Conservation (phyloP, 2,113 vertebrate species). For the Chaenocephalus aceratus region DNA sequence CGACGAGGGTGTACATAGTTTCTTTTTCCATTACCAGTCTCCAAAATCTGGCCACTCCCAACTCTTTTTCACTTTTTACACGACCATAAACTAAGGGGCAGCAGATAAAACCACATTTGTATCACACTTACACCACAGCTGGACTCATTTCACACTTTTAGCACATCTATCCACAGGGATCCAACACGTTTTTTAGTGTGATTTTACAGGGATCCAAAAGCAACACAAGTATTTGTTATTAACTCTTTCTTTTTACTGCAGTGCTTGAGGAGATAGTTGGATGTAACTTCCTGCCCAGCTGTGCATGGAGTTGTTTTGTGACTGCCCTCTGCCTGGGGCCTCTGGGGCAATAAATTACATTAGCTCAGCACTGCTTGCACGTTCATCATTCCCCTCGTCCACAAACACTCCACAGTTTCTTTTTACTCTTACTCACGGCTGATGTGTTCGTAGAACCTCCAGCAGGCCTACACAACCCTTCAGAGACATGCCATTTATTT, state of each 20-base stretch:
- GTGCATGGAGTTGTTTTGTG: constrained; percentile 37
- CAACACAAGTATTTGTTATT: too few relatives aligned
- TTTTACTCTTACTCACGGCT: constrained; percentile 18
- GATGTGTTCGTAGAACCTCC: constrained; percentile 48
- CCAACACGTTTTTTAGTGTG: not conserved
- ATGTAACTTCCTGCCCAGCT: constrained; percentile 59
- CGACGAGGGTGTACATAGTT: constrained; percentile 58
- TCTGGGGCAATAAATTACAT: constrained; percentile 54
- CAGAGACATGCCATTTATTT: constrained; percentile 12
- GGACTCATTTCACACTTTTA: not conserved
- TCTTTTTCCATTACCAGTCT: constrained; percentile 55
- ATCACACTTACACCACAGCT: not conserved
- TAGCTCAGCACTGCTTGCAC: constrained; percentile 57
- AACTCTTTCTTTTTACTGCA: constrained; percentile 6
- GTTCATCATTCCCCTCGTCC: constrained; percentile 54
- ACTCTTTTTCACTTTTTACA: constrained; percentile 19
- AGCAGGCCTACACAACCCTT: constrained; percentile 12
- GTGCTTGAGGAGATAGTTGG: constrained; percentile 31
- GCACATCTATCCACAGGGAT: constrained; percentile 1
- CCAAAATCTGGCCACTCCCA: constrained; percentile 48
- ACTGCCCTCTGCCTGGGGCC: constrained; percentile 42
- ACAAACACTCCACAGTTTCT: constrained; percentile 17
- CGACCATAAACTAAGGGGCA: constrained; percentile 28
- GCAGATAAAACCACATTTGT: constrained; percentile 40
- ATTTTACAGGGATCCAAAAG: not conserved